phyloP scores from a whole-genome alignment of 2,888 invertebrate genomes.

The Amiota minor region DNA sequence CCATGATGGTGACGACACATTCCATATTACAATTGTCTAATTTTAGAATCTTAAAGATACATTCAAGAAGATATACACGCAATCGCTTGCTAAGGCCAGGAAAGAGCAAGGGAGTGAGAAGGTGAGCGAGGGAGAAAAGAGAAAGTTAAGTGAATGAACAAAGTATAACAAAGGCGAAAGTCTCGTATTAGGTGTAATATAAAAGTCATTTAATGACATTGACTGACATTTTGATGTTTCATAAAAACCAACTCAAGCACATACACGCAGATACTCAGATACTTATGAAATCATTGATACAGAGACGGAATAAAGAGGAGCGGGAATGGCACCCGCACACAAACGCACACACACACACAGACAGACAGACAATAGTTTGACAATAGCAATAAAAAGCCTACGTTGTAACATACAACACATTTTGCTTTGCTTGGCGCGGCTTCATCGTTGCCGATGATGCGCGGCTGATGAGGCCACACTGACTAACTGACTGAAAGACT shows the following conservation, averaged over 20 bases:
- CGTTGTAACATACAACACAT: too few relatives aligned
- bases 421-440: slow-evolving; percentile 18
- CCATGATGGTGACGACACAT: background rate
- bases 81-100: background rate
- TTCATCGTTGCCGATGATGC: background rate
- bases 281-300: slow-evolving; percentile 11
- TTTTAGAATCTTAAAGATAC: slow-evolving; percentile 68
- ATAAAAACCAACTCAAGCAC: slow-evolving; percentile 68
- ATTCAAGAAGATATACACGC: slow-evolving; percentile 42
- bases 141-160: too few relatives aligned
- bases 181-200: slow-evolving; percentile 70
- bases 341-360: slow-evolving; percentile 19
- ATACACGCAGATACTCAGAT: slow-evolving; percentile 38
- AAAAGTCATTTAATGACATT: slow-evolving; percentile 70
- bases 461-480: background rate
- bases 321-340: slow-evolving; percentile 23
- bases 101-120: background rate
- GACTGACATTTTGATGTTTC: slow-evolving; percentile 70
- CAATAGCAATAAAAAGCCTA: slow-evolving; percentile 66
- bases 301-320: too few relatives aligned
- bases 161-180: slow-evolving; percentile 27
- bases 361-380: slow-evolving; percentile 60
- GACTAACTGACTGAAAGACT: slow-evolving; percentile 21
- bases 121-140: background rate
- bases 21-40: slow-evolving; percentile 58